These are phyloP conservation scores for Mionectes olivaceus DNA, from an alignment of 2,797 vertebrate genomes.

Conservation along the genomic window DNA sequence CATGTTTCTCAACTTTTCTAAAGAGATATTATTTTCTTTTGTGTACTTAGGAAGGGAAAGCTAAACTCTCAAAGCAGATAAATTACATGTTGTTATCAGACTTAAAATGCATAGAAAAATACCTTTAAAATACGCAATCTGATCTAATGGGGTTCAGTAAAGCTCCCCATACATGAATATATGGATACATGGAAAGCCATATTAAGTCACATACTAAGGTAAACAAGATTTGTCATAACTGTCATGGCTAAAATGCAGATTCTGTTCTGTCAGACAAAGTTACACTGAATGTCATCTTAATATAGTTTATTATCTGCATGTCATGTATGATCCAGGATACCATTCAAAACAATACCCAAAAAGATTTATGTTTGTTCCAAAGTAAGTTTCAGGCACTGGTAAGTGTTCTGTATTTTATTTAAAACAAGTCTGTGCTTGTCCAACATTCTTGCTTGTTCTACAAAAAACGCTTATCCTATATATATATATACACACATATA, in stretches of 20 bases:
- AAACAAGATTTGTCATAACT: conserved; percentile 70
- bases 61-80: conserved; percentile 13
- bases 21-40: neutral
- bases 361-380: neutral
- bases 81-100: neutral
- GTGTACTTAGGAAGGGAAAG: neutral
- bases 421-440: neutral
- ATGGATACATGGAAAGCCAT: neutral
- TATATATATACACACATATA: neutral
- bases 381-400: neutral
- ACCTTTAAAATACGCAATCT: conserved; percentile 17
- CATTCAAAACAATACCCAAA: neutral
- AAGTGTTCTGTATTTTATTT: neutral
- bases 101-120: conserved; percentile 49
- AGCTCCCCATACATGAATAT: neutral
- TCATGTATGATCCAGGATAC: neutral
- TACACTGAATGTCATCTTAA: neutral
- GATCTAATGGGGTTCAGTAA: conserved; percentile 41
- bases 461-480: neutral
- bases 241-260: conserved; percentile 9
- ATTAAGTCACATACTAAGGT: neutral
- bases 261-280: neutral
- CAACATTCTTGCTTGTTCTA: neutral
- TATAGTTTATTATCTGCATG: neutral
- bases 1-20: neutral